phyloP scores from a whole-genome alignment of 2,797 vertebrate genomes.

The Oreonectes daqikongensis region DNA sequence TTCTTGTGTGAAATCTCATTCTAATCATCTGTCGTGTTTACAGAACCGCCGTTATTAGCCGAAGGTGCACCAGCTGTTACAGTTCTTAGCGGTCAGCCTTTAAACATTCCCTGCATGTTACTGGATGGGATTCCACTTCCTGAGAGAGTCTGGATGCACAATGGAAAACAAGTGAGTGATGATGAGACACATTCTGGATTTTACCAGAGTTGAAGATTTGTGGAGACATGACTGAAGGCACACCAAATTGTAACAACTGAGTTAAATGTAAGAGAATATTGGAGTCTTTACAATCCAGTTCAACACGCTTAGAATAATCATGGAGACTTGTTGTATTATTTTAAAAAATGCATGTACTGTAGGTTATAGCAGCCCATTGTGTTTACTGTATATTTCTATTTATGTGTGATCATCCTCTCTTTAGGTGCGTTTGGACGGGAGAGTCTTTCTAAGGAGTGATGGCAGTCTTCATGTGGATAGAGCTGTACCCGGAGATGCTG shows the following conservation, averaged over 20 bases:
- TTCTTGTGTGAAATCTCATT: background rate
- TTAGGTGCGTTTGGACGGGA: conserved; percentile 74
- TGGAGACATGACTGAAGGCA: background rate
- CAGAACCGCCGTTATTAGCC: conserved; percentile 84
- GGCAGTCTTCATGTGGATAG: conserved; percentile 85
- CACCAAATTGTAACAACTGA: too few relatives aligned
- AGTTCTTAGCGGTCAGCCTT: conserved; percentile 76
- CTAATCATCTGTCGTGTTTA: conserved; percentile 23
- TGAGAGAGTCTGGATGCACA: conserved; percentile 83
- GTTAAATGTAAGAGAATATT: too few relatives aligned
- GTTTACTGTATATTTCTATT: background rate
- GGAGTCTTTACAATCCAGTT: too few relatives aligned
- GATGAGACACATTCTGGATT: background rate
- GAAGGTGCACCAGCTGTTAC: conserved; percentile 73
- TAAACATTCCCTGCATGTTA: conserved; percentile 85
- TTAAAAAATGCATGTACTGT: too few relatives aligned
- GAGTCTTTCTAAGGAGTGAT: conserved; percentile 76
- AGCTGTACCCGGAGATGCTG: conserved; percentile 72
- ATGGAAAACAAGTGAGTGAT: conserved; percentile 80
- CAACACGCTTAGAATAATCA: too few relatives aligned
- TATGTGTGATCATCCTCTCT: background rate
- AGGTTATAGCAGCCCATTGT: background rate
- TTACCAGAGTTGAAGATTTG: background rate
- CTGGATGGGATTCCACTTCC: conserved; percentile 86
- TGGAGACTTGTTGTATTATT: too few relatives aligned